These are phyloP conservation scores for Hyperoodon ampullatus DNA, from an alignment of 2,113 vertebrate genomes.

Conservation along the genomic window DNA sequence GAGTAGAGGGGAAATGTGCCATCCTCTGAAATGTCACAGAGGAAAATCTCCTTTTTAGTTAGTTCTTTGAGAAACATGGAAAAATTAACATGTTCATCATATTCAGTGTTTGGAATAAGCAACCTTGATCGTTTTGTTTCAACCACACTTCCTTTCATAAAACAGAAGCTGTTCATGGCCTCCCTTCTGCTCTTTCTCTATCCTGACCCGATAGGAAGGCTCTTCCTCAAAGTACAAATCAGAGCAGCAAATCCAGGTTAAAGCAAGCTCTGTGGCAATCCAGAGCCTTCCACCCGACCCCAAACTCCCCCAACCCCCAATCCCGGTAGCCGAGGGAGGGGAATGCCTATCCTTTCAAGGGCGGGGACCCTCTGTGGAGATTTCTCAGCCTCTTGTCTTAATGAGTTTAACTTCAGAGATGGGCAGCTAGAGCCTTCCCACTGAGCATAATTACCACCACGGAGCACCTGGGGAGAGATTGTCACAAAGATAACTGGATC, in stretches of 20 bases:
- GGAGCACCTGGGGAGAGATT: slow-evolving; percentile 77
- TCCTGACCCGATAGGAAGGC: not conserved
- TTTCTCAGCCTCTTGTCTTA: slow-evolving; percentile 68
- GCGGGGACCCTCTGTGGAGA: slow-evolving; percentile 64
- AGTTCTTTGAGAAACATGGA: not conserved
- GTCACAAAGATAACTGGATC: slow-evolving; percentile 78
- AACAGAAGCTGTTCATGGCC: not conserved
- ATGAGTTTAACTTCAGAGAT: slow-evolving; percentile 82
- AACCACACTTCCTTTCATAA: not conserved
- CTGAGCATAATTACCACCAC: slow-evolving; percentile 76
- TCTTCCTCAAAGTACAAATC: slow-evolving; percentile 48
- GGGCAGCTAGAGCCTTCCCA: slow-evolving; percentile 68
- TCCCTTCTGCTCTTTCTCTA: not conserved
- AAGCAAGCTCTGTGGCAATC: slow-evolving; percentile 55
- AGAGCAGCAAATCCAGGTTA: slow-evolving; percentile 70
- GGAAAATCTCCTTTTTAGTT: not conserved
- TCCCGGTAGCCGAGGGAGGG: slow-evolving; percentile 47
- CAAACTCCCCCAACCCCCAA: not conserved
- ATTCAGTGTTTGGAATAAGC: not conserved
- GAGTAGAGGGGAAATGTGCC: not conserved
- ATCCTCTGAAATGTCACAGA: not conserved
- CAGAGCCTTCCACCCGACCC: slow-evolving; percentile 10
- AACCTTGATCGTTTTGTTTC: not conserved
- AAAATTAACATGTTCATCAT: not conserved
- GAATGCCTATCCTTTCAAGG: slow-evolving; percentile 51